Conservation (phyloP, 2,888 invertebrate species). For the Conomelus anceps region DNA sequence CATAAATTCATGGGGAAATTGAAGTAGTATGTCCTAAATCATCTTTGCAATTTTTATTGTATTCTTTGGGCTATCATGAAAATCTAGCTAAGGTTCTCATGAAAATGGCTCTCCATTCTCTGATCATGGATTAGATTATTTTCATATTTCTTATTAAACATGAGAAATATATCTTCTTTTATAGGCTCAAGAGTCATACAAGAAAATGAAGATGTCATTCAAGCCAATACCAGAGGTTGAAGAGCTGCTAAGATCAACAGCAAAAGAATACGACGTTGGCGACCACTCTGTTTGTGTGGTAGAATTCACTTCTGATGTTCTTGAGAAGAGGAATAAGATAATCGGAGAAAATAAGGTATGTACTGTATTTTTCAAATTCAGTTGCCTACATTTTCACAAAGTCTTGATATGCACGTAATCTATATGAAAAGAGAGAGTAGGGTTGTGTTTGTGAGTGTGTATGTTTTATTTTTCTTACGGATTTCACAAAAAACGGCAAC, state of each 20-base stretch:
- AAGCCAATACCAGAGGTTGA: conserved; percentile 64
- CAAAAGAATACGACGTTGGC: conserved; percentile 61
- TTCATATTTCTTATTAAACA: not conserved
- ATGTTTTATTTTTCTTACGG: no score
- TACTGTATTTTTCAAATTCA: not conserved
- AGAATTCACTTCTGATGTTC: conserved; percentile 61
- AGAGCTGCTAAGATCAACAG: conserved; percentile 52
- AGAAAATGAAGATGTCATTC: conserved; percentile 64
- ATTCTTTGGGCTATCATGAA: no score
- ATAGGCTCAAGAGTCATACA: conserved; percentile 60
- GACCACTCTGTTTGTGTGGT: conserved; percentile 72
- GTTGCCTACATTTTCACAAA: not conserved
- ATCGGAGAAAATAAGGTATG: conserved; percentile 62
- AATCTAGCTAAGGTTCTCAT: no score
- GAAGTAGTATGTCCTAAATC: no score
- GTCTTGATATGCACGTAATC: no score
- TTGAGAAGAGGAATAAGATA: conserved; percentile 62
- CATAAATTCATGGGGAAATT: no score
- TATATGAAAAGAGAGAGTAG: no score
- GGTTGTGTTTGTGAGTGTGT: no score
- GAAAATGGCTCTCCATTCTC: no score
- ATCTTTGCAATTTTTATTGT: no score
- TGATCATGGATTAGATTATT: no score
- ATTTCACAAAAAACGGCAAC: no score
- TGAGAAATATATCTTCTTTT: conserved; percentile 43